Conservation (phyloP, 2,797 vertebrate species). For the Hypotaenidia okinawae region DNA sequence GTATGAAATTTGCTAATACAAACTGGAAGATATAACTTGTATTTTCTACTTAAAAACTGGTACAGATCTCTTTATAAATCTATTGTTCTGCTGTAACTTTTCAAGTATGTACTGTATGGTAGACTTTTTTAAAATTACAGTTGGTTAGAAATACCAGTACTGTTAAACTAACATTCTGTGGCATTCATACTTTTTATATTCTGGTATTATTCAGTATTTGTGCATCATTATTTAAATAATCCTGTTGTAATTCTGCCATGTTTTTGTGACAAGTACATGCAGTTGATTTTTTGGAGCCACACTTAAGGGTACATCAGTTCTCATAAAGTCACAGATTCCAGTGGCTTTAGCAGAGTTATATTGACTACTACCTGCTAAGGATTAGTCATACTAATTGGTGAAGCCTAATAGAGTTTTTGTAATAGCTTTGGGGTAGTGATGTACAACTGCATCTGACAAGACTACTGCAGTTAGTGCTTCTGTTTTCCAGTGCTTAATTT, state of each 20-base stretch:
- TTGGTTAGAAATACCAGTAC: slow-evolving; percentile 30
- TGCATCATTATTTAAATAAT: slow-evolving; percentile 21
- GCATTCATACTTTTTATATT: slow-evolving; percentile 10
- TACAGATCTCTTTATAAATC: slow-evolving; percentile 68
- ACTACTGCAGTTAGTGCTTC: neutral
- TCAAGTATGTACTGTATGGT: slow-evolving; percentile 33
- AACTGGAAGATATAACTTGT: slow-evolving; percentile 60
- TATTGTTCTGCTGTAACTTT: slow-evolving; percentile 66
- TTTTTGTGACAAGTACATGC: neutral
- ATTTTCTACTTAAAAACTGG: slow-evolving; percentile 75
- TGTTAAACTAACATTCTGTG: slow-evolving; percentile 9
- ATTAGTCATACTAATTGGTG: neutral
- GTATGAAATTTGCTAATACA: slow-evolving; percentile 66
- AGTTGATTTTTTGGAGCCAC: neutral
- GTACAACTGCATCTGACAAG: neutral
- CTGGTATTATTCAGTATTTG: neutral
- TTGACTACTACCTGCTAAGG: neutral
- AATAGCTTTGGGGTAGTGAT: neutral
- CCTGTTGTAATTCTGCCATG: neutral
- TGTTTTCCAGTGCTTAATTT: slow-evolving; percentile 13
- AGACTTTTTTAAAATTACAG: slow-evolving; percentile 44
- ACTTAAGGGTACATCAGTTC: neutral
- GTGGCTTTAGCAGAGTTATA: neutral
- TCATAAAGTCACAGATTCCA: neutral
- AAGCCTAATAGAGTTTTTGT: neutral